Percentiles rank a stretch among this genome's conserved stretches.
phyloP scores from a whole-genome alignment of 2,113 vertebrate species.

The Pyxicephalus adspersus region DNA sequence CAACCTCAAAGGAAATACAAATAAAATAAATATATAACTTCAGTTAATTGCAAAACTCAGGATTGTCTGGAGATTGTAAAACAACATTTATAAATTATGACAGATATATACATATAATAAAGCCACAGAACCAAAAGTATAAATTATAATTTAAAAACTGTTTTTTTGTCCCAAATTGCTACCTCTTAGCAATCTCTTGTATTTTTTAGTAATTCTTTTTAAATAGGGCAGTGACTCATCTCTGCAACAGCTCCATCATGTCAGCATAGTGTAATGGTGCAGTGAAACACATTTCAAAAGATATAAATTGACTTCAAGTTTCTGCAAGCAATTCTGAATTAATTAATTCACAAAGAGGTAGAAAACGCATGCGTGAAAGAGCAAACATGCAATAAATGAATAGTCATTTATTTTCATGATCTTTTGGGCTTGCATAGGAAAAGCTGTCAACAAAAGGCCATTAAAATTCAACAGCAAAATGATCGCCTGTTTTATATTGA shows the following conservation, averaged over 20 bases:
- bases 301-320: background rate
- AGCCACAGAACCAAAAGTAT: background rate
- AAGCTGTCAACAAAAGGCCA: no score
- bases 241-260: background rate
- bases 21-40: background rate
- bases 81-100: constrained; percentile 21
- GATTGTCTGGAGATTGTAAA: background rate
- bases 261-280: background rate
- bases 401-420: no score
- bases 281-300: background rate
- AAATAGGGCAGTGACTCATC: background rate
- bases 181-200: background rate
- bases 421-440: no score
- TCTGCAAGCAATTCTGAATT: background rate
- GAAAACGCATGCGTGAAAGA: no score
- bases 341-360: background rate
- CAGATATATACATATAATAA: background rate
- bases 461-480: no score
- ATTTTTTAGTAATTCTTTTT: background rate
- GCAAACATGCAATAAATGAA: no score
- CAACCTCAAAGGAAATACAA: background rate
- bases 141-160: background rate
- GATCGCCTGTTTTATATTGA: no score
- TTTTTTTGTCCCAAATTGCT: background rate
- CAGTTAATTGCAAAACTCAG: constrained; percentile 6